A percentile compares a stretch with the other conserved stretches of the same genome.
Conservation (phyloP, 2,797 vertebrate species). For the Neoniphon sammara region DNA sequence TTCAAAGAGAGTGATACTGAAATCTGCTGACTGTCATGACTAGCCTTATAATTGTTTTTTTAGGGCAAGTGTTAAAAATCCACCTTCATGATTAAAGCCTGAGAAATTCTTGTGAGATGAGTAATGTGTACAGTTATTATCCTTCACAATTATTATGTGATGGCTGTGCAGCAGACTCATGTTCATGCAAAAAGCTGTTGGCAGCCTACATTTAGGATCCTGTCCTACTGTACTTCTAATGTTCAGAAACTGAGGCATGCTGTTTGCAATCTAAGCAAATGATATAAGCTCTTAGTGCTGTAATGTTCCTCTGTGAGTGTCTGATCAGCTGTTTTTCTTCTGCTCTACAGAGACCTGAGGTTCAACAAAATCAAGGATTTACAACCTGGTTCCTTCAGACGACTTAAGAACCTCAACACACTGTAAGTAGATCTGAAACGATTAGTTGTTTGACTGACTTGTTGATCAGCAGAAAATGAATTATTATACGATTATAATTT, state of each 20-base stretch:
- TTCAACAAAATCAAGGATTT: constrained; percentile 99
- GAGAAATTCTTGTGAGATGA: constrained; percentile 62
- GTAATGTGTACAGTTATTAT: constrained; percentile 47
- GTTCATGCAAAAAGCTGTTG: constrained; percentile 23
- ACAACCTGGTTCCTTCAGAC: constrained; percentile 89
- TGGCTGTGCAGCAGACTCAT: constrained; percentile 3
- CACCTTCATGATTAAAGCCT: constrained; percentile 47
- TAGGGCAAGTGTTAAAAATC: constrained; percentile 57
- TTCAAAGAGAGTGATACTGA: constrained; percentile 15
- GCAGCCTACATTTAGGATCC: neutral
- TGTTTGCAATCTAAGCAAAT: neutral
- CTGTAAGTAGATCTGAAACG: constrained; percentile 70
- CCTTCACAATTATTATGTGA: constrained; percentile 25
- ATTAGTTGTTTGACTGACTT: no score
- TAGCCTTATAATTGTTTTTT: constrained; percentile 52
- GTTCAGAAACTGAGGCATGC: neutral
- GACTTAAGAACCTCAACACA: constrained; percentile 93
- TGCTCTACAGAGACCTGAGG: constrained; percentile 90
- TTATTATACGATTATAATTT: no score
- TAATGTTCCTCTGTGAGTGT: neutral
- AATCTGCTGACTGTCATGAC: constrained; percentile 22
- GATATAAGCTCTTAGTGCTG: neutral
- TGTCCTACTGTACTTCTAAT: neutral
- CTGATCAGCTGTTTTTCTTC: constrained; percentile 36
- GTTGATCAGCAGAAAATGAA: no score